phyloP scores from a whole-genome alignment of 2,888 invertebrate genomes.

The Malthinus flaveolus region DNA sequence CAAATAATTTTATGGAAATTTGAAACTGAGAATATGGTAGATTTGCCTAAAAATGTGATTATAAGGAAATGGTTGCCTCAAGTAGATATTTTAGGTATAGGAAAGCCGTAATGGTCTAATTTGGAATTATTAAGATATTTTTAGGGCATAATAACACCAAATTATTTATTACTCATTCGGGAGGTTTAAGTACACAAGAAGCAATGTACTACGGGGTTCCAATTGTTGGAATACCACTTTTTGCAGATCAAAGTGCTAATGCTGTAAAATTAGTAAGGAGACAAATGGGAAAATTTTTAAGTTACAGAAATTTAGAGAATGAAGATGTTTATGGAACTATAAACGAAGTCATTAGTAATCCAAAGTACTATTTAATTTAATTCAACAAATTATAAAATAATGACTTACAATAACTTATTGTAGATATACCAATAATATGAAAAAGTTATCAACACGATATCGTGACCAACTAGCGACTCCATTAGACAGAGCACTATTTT shows the following conservation, averaged over 20 bases:
- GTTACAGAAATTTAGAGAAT: conserved; percentile 33
- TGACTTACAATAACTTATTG: conserved; percentile 4
- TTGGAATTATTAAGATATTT: neutral
- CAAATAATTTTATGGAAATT: conserved; percentile 49
- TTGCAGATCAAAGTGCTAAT: conserved; percentile 44
- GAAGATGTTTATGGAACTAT: conserved; percentile 32
- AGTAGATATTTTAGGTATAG: conserved; percentile 46
- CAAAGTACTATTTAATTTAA: conserved; percentile 33
- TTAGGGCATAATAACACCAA: conserved; percentile 35
- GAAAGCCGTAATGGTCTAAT: neutral
- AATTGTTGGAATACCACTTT: conserved; percentile 42
- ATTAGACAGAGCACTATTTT: conserved; percentile 28
- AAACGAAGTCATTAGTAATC: conserved; percentile 35
- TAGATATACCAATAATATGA: conserved; percentile 31
- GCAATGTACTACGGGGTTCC: conserved; percentile 37
- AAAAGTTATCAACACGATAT: conserved; percentile 26
- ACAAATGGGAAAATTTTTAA: conserved; percentile 36
- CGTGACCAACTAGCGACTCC: conserved; percentile 33
- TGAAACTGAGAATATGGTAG: conserved; percentile 38
- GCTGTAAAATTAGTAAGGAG: conserved; percentile 38
- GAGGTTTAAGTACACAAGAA: conserved; percentile 41
- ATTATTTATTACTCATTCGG: conserved; percentile 39
- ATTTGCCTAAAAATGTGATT: conserved; percentile 46
- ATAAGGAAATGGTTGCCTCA: conserved; percentile 49
- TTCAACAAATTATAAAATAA: neutral